Conservation (phyloP, 2,113 vertebrate genomes). For the Lycocorax pyrrhopterus region DNA sequence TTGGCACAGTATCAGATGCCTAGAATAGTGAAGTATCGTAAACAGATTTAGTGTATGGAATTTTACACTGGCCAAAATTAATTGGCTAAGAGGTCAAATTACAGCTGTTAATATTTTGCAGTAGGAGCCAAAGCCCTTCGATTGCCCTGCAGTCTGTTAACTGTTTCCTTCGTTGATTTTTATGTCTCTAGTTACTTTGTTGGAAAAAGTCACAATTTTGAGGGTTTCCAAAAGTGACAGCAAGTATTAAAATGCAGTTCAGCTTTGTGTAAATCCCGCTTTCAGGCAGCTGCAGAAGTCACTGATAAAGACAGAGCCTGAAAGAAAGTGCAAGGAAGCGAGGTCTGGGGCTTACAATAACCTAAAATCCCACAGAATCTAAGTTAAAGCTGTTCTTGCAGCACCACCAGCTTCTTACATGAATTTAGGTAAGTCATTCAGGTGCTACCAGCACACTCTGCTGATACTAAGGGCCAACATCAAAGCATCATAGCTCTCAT, state of each 20-base stretch:
- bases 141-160: constrained; percentile 46
- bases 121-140: constrained; percentile 33
- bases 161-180: constrained; percentile 4
- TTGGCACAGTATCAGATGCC: constrained; percentile 68
- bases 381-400: neutral
- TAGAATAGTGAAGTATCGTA: constrained; percentile 69
- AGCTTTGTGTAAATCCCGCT: neutral
- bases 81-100: constrained; percentile 69
- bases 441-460: neutral
- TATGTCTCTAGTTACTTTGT: neutral
- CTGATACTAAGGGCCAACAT: neutral
- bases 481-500: neutral
- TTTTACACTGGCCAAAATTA: constrained; percentile 73
- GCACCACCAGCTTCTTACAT: neutral
- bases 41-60: constrained; percentile 69
- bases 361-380: neutral
- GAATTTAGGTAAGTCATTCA: neutral
- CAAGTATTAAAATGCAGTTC: neutral
- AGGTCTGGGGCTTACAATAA: neutral
- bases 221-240: constrained; percentile 1
- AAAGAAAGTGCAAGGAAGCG: fast-evolving
- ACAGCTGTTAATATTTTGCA: constrained; percentile 62
- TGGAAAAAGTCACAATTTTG: neutral
- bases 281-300: neutral
- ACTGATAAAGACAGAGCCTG: neutral